Evolutionary conservation across 2,113 vertebrate species (phyloP).

Genomic region (Bucco capensis): DNA sequence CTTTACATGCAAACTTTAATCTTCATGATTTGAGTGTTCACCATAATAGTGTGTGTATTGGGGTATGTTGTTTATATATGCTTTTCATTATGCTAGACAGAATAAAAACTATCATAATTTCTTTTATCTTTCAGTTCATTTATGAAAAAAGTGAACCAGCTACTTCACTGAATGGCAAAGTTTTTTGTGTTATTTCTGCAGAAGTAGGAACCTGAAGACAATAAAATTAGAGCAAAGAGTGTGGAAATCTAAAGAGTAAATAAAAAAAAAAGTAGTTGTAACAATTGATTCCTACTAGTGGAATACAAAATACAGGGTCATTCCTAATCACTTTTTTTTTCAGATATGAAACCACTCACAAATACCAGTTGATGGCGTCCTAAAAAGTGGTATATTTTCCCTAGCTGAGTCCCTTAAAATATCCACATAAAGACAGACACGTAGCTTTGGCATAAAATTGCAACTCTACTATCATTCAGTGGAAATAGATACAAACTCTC

Average conservation of each 20-base stretch:
- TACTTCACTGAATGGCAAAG: not conserved
- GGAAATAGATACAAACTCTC: not conserved
- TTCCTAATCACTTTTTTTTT: not conserved
- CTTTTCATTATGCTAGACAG: not conserved
- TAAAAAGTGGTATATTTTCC: not conserved
- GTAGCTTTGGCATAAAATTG: not conserved
- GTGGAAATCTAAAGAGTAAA: not conserved
- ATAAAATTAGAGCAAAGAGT: not conserved
- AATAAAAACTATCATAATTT: not conserved
- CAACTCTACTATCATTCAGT: not conserved
- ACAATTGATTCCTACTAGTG: not conserved
- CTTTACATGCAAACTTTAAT: not conserved
- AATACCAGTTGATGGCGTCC: not conserved
- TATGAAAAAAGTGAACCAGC: accelerated
- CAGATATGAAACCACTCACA: not conserved
- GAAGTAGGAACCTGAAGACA: not conserved
- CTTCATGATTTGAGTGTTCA: not conserved
- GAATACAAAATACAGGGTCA: not conserved
- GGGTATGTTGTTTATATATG: not conserved
- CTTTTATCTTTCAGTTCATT: not conserved
- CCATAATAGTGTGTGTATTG: not conserved
- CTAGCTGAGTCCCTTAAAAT: not conserved
- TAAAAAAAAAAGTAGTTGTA: not conserved
- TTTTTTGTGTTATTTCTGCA: not conserved
- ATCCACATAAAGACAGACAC: not conserved